Percentiles rank a stretch among this genome's conserved stretches.
phyloP scores from a whole-genome alignment of 35 echinoderm and acorn worm genomes.

The Lytechinus variegatus region DNA sequence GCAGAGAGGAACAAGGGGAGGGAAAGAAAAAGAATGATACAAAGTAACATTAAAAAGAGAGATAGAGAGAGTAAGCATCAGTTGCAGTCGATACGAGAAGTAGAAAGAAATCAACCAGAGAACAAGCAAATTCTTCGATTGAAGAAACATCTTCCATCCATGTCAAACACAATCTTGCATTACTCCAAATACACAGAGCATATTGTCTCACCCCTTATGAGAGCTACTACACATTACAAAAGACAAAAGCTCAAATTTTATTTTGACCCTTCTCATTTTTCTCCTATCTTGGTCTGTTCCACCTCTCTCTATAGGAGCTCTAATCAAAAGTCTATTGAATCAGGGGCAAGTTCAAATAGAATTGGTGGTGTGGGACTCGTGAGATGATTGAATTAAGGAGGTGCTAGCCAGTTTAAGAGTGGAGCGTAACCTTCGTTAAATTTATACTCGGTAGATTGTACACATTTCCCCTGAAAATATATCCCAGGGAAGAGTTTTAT shows the following conservation, averaged over 20 bases:
- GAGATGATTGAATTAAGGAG: slow-evolving; percentile 1
- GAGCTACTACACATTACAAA: neutral
- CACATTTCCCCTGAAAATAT: neutral
- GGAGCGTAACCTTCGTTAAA: neutral
- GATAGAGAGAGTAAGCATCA: neutral
- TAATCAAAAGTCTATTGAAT: slow-evolving; percentile 20
- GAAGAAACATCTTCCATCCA: neutral
- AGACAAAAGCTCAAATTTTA: neutral
- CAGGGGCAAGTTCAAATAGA: slow-evolving; percentile 11
- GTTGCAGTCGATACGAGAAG: neutral
- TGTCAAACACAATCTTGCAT: slow-evolving; percentile 11
- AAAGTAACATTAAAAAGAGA: too few species aligned
- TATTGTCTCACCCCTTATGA: neutral
- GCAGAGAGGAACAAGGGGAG: neutral
- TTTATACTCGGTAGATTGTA: neutral
- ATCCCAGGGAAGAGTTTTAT: neutral
- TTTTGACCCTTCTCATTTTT: neutral
- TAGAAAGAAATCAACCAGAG: neutral
- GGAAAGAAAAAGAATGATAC: too few species aligned
- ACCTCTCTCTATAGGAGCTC: neutral
- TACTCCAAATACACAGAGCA: slow-evolving; percentile 4
- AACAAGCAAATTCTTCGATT: neutral
- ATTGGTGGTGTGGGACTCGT: slow-evolving; percentile 7
- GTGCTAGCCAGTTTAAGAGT: neutral
- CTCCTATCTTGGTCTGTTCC: neutral